Evolutionary conservation across 2,888 invertebrate genomes (phyloP).

Genomic region (Callyntrura sp.): DNA sequence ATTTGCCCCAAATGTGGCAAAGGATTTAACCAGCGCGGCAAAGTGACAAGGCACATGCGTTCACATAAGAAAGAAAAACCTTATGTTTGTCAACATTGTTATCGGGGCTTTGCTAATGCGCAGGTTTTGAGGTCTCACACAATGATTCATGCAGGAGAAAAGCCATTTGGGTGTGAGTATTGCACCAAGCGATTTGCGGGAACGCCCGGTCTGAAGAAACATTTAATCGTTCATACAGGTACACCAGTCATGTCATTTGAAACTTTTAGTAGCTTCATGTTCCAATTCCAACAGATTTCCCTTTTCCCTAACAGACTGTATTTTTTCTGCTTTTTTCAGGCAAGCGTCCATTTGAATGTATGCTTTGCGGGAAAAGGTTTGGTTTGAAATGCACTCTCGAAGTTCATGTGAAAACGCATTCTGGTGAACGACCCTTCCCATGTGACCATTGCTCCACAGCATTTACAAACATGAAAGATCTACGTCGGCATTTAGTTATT

Average conservation of each 20-base stretch:
- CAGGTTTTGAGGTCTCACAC: constrained; percentile 82
- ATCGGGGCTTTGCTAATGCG: constrained; percentile 88
- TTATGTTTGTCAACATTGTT: constrained; percentile 88
- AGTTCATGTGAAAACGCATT: constrained; percentile 87
- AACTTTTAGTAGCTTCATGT: background rate
- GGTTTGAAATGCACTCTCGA: constrained; percentile 88
- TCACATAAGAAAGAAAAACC: constrained; percentile 88
- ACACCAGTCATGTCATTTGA: constrained; percentile 65
- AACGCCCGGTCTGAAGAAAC: constrained; percentile 90
- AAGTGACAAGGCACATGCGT: constrained; percentile 90
- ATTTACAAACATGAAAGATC: constrained; percentile 90
- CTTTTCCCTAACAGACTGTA: background rate
- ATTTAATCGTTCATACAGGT: constrained; percentile 88
- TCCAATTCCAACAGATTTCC: background rate
- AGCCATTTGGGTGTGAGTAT: constrained; percentile 87
- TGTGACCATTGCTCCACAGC: constrained; percentile 89
- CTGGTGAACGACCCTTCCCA: constrained; percentile 87
- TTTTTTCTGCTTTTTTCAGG: constrained; percentile 84
- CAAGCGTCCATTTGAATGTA: constrained; percentile 87
- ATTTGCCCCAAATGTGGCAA: constrained; percentile 89
- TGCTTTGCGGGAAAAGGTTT: constrained; percentile 88
- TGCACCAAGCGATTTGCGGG: constrained; percentile 89
- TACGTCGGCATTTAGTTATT: constrained; percentile 89
- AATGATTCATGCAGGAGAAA: constrained; percentile 85
- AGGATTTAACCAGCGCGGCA: constrained; percentile 89